Evolutionary conservation across 2,888 invertebrate species (phyloP), one percentile per base, ranked within the genome.

Genomic region (Sarcophaga carnaria): DNA sequence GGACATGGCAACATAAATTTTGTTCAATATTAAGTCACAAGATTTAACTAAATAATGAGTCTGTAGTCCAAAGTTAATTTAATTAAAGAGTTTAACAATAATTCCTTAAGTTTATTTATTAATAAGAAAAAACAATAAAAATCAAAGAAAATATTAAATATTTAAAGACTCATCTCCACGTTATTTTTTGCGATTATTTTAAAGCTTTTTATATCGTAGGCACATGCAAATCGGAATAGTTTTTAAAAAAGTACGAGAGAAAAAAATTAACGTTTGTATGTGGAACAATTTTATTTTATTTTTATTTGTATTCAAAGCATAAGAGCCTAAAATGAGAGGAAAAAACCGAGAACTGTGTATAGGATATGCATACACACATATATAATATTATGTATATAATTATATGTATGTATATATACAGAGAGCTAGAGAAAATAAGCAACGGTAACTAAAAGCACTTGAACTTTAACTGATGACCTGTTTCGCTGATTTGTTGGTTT

Each of bases 391-490:
- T 6, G 6, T 37, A 37, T 37, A 37, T 22, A 22, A 1, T 22
- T 22, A 22, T 22, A 22, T 22, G 22, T 22, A 22, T 37, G 37
- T 37, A 37, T 37, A 37, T 10, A 10, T 10, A 10, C 8, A 37
- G 37, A 37, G 37, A 10, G 37, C 8, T 10, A 37, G 37, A 37
- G 54, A 54, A 67, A 54, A 66, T 20, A 66, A 47, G 59, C 59
- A 27, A 62, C 62, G 66, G n/a, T 10, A 27, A 70, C 60, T 27
- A 59, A 47, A 69, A 70, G 71, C 76, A 76, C 87, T 87, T 87
- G 87, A 87, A 87, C 87, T 87, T 87, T 84, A 87, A 87, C 87
- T 81, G 84, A 84, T 87, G 84, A 84, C 87, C 87, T 87, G 87
- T 62, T 87, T 87, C 81, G 66, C 67, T 72, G 79, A 79, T 79